Percentiles rank a stretch among this genome's conserved stretches.
These are phyloP conservation scores for Halcyon malimbica DNA, from an alignment of 2,113 vertebrate genomes.

Conservation along the genomic window DNA sequence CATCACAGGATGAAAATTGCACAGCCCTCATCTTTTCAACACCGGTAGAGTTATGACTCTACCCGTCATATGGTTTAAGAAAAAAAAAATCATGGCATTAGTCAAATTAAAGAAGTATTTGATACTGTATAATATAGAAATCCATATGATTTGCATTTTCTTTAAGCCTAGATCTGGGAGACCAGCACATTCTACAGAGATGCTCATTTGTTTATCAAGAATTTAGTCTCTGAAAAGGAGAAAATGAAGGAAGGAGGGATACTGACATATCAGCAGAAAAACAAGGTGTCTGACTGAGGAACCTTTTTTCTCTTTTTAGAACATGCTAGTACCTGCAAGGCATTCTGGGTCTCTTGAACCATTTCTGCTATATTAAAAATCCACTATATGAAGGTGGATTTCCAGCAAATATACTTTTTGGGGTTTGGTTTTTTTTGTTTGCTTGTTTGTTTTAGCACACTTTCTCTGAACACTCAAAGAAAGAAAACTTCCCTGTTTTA, in stretches of 20 bases:
- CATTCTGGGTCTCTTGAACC: not conserved
- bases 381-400: not conserved
- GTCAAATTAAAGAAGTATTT: not conserved
- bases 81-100: not conserved
- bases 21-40: constrained; percentile 4
- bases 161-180: not conserved
- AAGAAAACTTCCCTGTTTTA: not conserved
- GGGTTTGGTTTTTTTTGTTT: too few species aligned
- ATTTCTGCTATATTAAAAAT: not conserved
- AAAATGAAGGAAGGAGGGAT: not conserved
- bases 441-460: too few species aligned
- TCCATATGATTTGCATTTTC: not conserved
- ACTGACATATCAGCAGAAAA: not conserved
- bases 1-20: constrained; percentile 6
- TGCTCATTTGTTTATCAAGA: not conserved
- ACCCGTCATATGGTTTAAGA: not conserved
- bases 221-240: not conserved
- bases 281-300: not conserved
- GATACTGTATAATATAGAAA: not conserved
- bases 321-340: not conserved
- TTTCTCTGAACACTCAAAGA: not conserved
- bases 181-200: not conserved
- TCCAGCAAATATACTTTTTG: not conserved
- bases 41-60: not conserved
- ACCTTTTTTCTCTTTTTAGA: not conserved